A percentile compares a stretch with the other conserved stretches of the same genome.
These are phyloP conservation scores for Ambastaia sidthimunki DNA, from an alignment of 2,797 vertebrate genomes.

Conservation along the genomic window DNA sequence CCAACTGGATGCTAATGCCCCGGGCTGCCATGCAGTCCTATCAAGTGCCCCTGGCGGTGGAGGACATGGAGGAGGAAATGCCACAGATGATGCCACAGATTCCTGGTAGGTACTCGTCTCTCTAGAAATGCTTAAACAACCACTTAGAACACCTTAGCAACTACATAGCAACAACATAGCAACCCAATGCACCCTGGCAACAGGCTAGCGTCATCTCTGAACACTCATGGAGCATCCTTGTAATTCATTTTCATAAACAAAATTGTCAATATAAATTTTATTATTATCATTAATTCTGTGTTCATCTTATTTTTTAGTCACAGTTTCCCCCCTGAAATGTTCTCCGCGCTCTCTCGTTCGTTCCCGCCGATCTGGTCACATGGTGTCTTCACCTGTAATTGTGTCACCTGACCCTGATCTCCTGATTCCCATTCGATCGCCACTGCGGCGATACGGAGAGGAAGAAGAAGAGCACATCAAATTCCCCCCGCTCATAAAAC, in stretches of 20 bases:
- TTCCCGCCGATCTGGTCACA: conserved; percentile 81
- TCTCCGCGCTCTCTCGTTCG: conserved; percentile 82
- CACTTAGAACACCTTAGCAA: no score
- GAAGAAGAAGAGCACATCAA: conserved; percentile 87
- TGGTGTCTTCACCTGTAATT: conserved; percentile 77
- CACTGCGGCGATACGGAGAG: conserved; percentile 85
- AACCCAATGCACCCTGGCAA: no score
- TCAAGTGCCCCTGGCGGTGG: conserved; percentile 85
- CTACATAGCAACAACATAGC: no score
- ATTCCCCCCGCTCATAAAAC: conserved; percentile 87
- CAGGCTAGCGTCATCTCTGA: no score
- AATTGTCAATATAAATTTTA: no score
- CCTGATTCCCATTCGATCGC: conserved; percentile 87
- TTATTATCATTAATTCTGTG: no score
- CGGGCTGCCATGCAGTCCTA: conserved; percentile 85
- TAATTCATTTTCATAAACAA: no score
- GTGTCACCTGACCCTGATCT: conserved; percentile 91
- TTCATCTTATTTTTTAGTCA: conserved; percentile 28
- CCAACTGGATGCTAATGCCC: conserved; percentile 85
- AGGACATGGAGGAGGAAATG: conserved; percentile 91
- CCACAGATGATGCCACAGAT: conserved; percentile 87
- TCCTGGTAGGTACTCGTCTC: conserved; percentile 62
- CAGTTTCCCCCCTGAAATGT: conserved; percentile 83
- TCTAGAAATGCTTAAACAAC: not conserved
- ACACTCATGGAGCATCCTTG: no score